Conservation (phyloP, 2,113 vertebrate species). For the Colinus virginianus region DNA sequence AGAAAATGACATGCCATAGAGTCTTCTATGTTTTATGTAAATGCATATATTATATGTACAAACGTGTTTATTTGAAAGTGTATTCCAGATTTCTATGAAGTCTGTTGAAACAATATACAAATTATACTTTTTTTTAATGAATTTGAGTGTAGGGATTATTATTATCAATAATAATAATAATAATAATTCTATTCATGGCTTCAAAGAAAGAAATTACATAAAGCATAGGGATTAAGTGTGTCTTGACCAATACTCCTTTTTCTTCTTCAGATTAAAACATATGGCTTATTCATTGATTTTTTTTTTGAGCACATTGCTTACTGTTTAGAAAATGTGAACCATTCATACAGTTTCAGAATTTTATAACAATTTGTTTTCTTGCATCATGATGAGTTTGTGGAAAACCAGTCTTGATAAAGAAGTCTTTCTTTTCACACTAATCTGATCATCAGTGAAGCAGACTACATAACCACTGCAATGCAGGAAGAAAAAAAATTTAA, state of each 20-base stretch:
- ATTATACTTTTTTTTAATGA: not conserved
- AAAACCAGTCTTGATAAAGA: conserved; percentile 19
- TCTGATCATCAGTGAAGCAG: conserved; percentile 28
- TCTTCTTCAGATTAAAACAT: conserved; percentile 7
- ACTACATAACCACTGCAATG: not conserved
- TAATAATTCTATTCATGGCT: not conserved
- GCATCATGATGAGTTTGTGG: not conserved
- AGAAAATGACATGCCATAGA: not conserved
- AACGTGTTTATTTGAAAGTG: not conserved
- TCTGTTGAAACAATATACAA: not conserved
- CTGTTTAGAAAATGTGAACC: conserved; percentile 23
- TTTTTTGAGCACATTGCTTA: conserved; percentile 16
- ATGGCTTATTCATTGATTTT: not conserved
- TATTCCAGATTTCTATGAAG: not conserved
- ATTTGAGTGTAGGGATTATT: not conserved
- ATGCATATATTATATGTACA: not conserved
- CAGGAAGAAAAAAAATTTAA: conserved; percentile 24
- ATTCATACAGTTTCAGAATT: not conserved
- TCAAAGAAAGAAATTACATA: not conserved
- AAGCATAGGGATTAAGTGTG: not conserved
- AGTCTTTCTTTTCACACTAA: conserved; percentile 4
- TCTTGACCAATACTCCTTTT: not conserved
- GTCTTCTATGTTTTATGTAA: not conserved
- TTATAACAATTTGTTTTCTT: not conserved
- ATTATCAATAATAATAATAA: not conserved